Percentiles rank a stretch among this genome's conserved stretches.
phyloP scores from a whole-genome alignment of 1,140 invertebrate species.

The Hypothenemus hampei region DNA sequence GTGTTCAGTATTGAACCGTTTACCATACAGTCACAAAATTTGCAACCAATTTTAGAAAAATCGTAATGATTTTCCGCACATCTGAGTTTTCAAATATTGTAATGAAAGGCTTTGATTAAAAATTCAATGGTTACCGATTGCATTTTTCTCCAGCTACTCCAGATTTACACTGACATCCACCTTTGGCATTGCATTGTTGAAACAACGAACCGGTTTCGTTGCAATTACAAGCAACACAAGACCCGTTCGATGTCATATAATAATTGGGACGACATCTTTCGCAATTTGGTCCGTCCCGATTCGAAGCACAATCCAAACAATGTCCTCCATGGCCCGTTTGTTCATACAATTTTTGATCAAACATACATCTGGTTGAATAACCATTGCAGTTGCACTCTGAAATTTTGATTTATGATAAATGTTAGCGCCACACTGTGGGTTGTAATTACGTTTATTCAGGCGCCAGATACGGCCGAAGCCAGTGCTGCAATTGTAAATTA shows the following conservation, averaged over 20 bases:
- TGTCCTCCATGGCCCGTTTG: slow-evolving; percentile 95
- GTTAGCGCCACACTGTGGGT: too few relatives aligned
- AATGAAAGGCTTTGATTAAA: too few relatives aligned
- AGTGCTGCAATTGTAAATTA: too few relatives aligned
- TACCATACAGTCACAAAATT: slow-evolving; percentile 79
- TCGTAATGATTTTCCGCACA: slow-evolving; percentile 87
- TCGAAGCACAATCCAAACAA: slow-evolving; percentile 89
- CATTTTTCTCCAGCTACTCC: slow-evolving; percentile 92
- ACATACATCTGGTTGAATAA: slow-evolving; percentile 89
- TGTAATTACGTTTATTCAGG: too few relatives aligned
- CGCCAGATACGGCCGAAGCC: too few relatives aligned
- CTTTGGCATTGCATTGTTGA: slow-evolving; percentile 87
- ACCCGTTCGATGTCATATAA: slow-evolving; percentile 70
- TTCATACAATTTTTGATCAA: slow-evolving; percentile 88
- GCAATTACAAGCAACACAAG: slow-evolving; percentile 84
- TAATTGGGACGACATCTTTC: slow-evolving; percentile 89
- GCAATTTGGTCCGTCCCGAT: slow-evolving; percentile 91
- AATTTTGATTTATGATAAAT: too few relatives aligned
- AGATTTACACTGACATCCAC: slow-evolving; percentile 89
- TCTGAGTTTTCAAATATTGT: slow-evolving; percentile 33
- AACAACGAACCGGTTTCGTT: slow-evolving; percentile 80
- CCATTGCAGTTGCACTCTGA: slow-evolving; percentile 97
- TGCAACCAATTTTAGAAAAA: slow-evolving; percentile 77
- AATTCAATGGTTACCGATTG: slow-evolving; percentile 54
- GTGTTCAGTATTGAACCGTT: slow-evolving; percentile 76